phyloP scores from a whole-genome alignment of 2,797 vertebrate genomes.

The Artibeus lituratus region DNA sequence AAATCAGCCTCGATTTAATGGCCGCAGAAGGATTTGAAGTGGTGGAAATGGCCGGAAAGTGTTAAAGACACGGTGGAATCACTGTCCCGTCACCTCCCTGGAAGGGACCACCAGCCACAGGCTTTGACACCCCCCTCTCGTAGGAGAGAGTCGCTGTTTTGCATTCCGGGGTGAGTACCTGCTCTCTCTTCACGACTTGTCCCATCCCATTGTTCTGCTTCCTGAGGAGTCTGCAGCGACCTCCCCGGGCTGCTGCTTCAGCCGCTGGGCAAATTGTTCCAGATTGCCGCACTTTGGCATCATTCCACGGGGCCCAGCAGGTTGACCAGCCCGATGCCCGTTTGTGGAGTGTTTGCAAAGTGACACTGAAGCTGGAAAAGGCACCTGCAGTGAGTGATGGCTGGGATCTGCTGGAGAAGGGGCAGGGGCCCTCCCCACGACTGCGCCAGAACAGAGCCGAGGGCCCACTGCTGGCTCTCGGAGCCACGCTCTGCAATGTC shows the following conservation, averaged over 20 bases:
- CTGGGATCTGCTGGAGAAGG: not conserved
- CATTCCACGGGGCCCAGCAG: conserved; percentile 21
- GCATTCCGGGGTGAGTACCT: conserved; percentile 40
- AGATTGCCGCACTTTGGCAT: not conserved
- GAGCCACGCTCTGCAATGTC: not conserved
- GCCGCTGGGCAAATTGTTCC: not conserved
- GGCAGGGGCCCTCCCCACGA: not conserved
- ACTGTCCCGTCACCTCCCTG: conserved; percentile 44
- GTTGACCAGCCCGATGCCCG: not conserved
- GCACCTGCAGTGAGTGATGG: not conserved
- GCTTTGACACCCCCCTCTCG: conserved; percentile 48
- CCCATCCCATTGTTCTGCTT: conserved; percentile 35
- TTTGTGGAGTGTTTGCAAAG: conserved; percentile 1
- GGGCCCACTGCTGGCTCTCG: not conserved
- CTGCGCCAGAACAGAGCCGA: rapidly evolving
- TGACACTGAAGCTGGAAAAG: conserved; percentile 33
- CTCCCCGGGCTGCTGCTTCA: conserved; percentile 28
- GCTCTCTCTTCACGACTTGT: conserved; percentile 62
- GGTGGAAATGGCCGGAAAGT: conserved; percentile 73
- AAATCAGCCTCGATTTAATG: conserved; percentile 68
- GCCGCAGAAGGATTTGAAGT: conserved; percentile 62
- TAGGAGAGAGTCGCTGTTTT: conserved; percentile 52
- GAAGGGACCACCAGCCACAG: conserved; percentile 60
- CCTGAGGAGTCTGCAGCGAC: conserved; percentile 34
- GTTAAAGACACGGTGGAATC: conserved; percentile 56